Base-by-base conservation (phyloP, 2,888 invertebrate genomes). In the Octodonta nipae region DNA sequence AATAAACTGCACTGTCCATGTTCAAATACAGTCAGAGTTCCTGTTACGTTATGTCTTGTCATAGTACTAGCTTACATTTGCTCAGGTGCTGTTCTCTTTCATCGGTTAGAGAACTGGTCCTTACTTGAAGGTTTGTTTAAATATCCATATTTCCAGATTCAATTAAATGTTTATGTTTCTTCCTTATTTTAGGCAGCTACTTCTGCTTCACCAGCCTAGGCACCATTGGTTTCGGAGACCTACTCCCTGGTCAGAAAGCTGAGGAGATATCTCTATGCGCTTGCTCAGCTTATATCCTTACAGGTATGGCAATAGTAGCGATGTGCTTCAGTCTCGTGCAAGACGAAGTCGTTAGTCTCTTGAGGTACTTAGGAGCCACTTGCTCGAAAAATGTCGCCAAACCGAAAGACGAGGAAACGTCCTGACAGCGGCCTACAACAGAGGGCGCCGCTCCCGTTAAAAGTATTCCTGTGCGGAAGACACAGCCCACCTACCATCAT, bases 71-170 rank as follows among this genome's bases (percentile, higher is more conserved):
- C 79, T 44, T 95, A 95, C 62, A 75, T 95, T 50, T 79, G 81
- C 36, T 77, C 86, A 17, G 95, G 95, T 8, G 85, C 92, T 1
- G 67, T 86, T 37, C 70, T 95, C 43, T 96, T 96, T 61, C 80
- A 84, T 38, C 71, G 81, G 32, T 80, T 92, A 55, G 95, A 95
- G 60, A 75, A 77, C 45, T 96, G 95, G 96, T 79, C 77, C 37
- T 72, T 86, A 24, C 67, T 92, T 32, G 92, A 92, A 53, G 89
- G 91, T 35, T 41, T 34, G 32, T 34, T 15, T 16, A 8, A 12
- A 26, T n/a, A n/a, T n/a, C n/a, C n/a, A n/a, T n/a, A 20, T 20
- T 20, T 20, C 7, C n/a, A 20, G 7, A n/a, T 7, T n/a, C 20
- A 20, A 20, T n/a, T 22, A 22, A 22, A 22, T n/a, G 6, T n/a